phyloP scores from a whole-genome alignment of 23 tunicate genomes.

The Trididemnum clinides region DNA sequence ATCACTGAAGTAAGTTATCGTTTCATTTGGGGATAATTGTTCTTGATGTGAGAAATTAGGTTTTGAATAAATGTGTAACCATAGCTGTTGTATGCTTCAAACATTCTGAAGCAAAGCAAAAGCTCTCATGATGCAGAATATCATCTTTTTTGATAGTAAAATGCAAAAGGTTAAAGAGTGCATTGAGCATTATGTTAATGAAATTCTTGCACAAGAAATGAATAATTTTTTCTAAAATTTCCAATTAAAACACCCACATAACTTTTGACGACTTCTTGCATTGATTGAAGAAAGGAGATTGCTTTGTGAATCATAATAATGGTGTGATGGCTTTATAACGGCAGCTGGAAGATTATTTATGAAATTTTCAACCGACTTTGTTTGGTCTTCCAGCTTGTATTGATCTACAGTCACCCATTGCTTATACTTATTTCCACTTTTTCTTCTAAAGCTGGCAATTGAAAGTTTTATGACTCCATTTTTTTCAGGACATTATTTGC shows the following conservation, averaged over 20 bases:
- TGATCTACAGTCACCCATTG: conserved; percentile 31
- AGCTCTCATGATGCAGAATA: too few relatives aligned
- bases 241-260: neutral
- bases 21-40: too few relatives aligned
- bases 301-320: neutral
- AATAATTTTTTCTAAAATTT: conserved; percentile 35
- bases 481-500: neutral
- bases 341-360: neutral
- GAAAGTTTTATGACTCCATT: neutral
- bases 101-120: too few relatives aligned
- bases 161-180: conserved; percentile 6
- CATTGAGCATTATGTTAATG: conserved; percentile 1
- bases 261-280: neutral
- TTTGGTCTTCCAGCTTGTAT: neutral
- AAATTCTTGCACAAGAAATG: conserved; percentile 25
- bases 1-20: too few relatives aligned
- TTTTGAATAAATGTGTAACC: too few relatives aligned
- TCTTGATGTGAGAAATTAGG: too few relatives aligned
- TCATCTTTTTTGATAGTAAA: too few relatives aligned
- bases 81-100: too few relatives aligned
- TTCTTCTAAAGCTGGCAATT: neutral
- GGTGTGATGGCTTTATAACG: neutral
- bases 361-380: neutral
- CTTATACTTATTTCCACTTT: neutral
- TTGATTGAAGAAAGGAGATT: neutral